Evolutionary conservation across 2,113 vertebrate species (phyloP).

Genomic region (Leucopsar rothschildi): DNA sequence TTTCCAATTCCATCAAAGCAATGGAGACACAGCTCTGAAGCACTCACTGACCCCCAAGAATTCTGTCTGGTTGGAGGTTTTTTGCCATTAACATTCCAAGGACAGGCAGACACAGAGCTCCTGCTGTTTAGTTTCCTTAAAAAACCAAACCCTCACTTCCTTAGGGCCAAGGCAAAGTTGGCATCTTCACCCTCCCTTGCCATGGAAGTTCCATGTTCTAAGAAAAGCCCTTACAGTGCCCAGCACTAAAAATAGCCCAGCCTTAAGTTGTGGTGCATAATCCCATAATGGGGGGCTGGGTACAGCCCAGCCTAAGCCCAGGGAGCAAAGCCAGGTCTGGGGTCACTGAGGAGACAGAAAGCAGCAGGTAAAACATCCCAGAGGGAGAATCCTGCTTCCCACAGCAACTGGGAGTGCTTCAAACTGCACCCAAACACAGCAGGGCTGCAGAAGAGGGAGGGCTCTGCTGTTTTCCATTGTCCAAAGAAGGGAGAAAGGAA

Average conservation of each 20-base stretch:
- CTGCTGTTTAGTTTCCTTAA: not conserved
- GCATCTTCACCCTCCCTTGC: not conserved
- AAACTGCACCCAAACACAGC: not conserved
- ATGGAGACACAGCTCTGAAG: not conserved
- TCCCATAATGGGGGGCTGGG: not conserved
- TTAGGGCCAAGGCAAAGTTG: not conserved
- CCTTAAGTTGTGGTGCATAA: not conserved
- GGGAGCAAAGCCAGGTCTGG: not conserved
- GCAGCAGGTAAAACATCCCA: not conserved
- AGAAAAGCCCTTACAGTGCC: not conserved
- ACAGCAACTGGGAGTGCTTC: not conserved
- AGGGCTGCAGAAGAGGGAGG: not conserved
- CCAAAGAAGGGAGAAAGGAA: not conserved
- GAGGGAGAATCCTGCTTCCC: not conserved
- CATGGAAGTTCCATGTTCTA: not conserved
- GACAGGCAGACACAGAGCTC: not conserved
- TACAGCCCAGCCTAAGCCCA: not conserved
- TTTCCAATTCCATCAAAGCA: not conserved
- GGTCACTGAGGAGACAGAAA: not conserved
- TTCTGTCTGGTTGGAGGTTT: not conserved
- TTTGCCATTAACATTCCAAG: not conserved
- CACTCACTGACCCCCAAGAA: not conserved
- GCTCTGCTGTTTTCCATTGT: not conserved
- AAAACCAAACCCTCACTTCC: not conserved
- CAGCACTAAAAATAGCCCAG: not conserved